Base-by-base conservation (phyloP, 2,113 vertebrate species). In the Garra rufa region DNA sequence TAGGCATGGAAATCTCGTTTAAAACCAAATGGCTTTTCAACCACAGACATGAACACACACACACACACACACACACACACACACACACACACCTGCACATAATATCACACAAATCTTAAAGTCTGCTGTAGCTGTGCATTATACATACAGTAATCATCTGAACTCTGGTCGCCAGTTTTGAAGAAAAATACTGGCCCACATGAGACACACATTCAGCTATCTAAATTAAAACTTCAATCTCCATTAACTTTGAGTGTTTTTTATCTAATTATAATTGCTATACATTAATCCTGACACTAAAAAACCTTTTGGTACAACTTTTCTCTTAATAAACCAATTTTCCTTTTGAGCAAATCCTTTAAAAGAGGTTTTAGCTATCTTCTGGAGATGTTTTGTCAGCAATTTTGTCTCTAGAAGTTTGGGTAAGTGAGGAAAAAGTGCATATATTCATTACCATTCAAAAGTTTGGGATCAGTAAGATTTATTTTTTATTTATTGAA, bases 1-100 rank as follows among this genome's bases (percentile, higher is more conserved):
- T 76, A 81, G 84, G 73, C 87, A 88, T 86, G 86, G 81, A 85
- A 88, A 86, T 85, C 83, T 85, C 50, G 67, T 90, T 90, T 89
- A 86, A 89, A 88, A 75, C 83, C 67, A 87, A 89, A 88, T 89
- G 81, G 82, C 83, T 65, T 86, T 88, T 84, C 78, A 84, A 78
- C 82, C 67, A 67, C 74, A 28, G 46, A 55, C 28, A 38, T 55
- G 83, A 76, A 81, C 19, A 8, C 15, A 43, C 3, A 82, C 74
- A 83, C 69, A 70, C 85, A 79, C 83, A 7, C 17, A 83, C 71
- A 24, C 43, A 50, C 19, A 43, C 52, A 84, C 80, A 79, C 17
- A 9, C 14, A 46, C 4, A 82, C 70, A 83, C 73, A 73, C 85
- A 81, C 83, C 67, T 71, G 57, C 21, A 43, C 43, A 76, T 46